Evolutionary conservation across 2,113 vertebrate genomes (phyloP).

Genomic region (Charina bottae): DNA sequence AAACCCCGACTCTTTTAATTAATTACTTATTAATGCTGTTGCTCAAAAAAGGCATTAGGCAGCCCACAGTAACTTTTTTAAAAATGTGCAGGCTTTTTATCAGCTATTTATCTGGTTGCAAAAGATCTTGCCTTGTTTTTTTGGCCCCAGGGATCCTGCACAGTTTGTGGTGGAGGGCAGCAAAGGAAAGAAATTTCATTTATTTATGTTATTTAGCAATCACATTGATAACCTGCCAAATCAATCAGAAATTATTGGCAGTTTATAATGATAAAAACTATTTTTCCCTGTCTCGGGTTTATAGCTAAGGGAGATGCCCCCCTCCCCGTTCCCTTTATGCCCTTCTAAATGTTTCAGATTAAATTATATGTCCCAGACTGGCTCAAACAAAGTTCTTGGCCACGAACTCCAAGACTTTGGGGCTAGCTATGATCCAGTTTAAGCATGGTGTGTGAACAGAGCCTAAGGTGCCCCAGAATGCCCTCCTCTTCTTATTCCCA

Average conservation of each 20-base stretch:
- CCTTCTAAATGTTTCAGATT: neutral
- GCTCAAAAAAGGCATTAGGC: slow-evolving; percentile 23
- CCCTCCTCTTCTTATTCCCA: neutral
- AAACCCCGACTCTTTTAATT: slow-evolving; percentile 33
- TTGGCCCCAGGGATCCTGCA: neutral
- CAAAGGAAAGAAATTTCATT: neutral
- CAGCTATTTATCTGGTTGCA: neutral
- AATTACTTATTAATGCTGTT: slow-evolving; percentile 20
- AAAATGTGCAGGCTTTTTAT: slow-evolving; percentile 16
- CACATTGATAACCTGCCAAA: neutral
- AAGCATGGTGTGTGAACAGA: neutral
- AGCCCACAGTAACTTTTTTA: slow-evolving; percentile 28
- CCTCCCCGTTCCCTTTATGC: neutral
- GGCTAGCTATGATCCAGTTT: neutral
- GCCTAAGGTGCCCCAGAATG: neutral
- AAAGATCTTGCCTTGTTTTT: neutral
- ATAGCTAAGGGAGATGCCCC: no score
- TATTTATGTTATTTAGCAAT: neutral
- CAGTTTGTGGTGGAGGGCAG: neutral
- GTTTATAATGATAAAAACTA: neutral
- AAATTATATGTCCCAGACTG: neutral
- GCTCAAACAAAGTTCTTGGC: neutral
- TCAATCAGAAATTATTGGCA: neutral
- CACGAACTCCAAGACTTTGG: neutral
- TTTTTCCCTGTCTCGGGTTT: neutral